A percentile compares a stretch with the other conserved stretches of the same genome.
Evolutionary conservation across 2,888 invertebrate species (phyloP).

Genomic region (Amiota communis): DNA sequence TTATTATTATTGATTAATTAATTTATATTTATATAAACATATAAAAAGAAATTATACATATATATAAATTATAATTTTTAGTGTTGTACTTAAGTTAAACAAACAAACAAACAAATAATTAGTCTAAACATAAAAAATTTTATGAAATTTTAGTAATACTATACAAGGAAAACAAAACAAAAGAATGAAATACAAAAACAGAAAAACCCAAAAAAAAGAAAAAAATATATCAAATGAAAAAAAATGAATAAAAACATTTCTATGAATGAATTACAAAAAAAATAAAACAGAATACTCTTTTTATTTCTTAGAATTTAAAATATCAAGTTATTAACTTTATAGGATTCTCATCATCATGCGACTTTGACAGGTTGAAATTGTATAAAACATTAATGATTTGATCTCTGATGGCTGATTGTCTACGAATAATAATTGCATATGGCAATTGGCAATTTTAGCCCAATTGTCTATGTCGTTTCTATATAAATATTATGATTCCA

Average conservation of each 20-base stretch:
- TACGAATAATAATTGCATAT: too few relatives aligned
- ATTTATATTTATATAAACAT: conserved; percentile 53
- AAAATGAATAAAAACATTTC: conserved; percentile 66
- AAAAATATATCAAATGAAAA: conserved; percentile 59
- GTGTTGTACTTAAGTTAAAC: conserved; percentile 62
- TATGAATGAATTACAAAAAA: conserved; percentile 69
- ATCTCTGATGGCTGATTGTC: too few relatives aligned
- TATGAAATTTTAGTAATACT: conserved; percentile 68
- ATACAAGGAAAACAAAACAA: conserved; percentile 50
- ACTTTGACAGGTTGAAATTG: too few relatives aligned
- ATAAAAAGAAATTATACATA: neutral
- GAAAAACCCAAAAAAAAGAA: conserved; percentile 57
- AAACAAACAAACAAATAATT: conserved; percentile 36
- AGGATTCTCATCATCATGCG: too few relatives aligned
- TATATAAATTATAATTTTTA: conserved; percentile 66
- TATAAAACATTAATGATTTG: too few relatives aligned
- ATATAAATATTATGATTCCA: too few relatives aligned
- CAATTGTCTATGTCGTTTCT: too few relatives aligned
- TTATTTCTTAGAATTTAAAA: conserved; percentile 43
- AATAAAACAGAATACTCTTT: conserved; percentile 39
- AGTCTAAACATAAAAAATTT: conserved; percentile 62
- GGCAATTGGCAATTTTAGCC: too few relatives aligned
- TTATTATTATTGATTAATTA: too few relatives aligned
- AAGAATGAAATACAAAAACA: conserved; percentile 47
- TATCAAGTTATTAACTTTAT: too few relatives aligned